Evolutionary conservation across 2,888 invertebrate species (phyloP).

Genomic region (Rhopalosiphum nymphaeae): DNA sequence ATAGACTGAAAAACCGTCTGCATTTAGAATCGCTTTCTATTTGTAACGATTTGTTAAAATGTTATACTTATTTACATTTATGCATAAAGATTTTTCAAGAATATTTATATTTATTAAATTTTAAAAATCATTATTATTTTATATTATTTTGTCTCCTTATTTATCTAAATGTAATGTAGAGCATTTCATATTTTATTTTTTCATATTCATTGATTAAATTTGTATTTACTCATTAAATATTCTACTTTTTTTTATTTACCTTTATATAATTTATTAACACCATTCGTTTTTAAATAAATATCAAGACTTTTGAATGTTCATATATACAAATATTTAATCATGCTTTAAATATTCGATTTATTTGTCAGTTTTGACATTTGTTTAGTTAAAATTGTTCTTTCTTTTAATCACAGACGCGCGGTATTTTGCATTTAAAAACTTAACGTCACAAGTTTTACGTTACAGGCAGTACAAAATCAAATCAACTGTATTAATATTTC

Average conservation of each 20-base stretch:
- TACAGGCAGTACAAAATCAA: not conserved
- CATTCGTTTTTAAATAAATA: slow-evolving; percentile 29
- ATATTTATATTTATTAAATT: not conserved
- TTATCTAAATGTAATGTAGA: not conserved
- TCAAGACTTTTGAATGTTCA: not conserved
- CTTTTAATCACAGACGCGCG: not conserved
- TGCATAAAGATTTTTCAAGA: not conserved
- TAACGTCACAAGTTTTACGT: not conserved
- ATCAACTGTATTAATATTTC: not conserved
- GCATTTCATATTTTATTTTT: not conserved
- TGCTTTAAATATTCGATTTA: not conserved
- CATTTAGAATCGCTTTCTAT: not conserved
- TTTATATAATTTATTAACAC: not conserved
- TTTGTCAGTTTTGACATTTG: not conserved
- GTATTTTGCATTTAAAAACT: not conserved
- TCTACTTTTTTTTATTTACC: not conserved
- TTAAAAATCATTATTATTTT: not conserved
- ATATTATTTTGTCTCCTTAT: not conserved
- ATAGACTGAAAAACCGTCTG: not conserved
- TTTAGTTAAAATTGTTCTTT: not conserved
- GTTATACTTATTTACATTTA: not conserved
- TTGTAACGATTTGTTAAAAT: not conserved
- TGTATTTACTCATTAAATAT: not conserved
- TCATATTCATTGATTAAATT: not conserved
- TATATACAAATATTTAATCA: not conserved